These are phyloP conservation scores for Eulacestoma nigropectus DNA, from an alignment of 2,113 vertebrate species.

Conservation along the genomic window DNA sequence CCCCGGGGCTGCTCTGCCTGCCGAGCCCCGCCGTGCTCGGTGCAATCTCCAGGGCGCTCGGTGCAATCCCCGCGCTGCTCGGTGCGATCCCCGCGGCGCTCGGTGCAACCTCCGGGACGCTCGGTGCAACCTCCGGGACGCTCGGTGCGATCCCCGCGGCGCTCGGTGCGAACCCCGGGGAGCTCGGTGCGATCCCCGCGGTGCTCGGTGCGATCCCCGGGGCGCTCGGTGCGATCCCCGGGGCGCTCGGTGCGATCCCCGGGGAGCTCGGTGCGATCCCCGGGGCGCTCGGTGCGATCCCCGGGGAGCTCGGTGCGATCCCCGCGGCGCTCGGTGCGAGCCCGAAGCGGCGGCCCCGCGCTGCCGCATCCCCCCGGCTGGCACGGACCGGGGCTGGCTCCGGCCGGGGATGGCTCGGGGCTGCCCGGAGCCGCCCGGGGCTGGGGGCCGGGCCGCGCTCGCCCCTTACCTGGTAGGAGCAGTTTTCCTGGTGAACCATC, in stretches of 20 bases:
- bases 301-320: no score
- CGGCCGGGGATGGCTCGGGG: not conserved
- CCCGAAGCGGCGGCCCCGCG: not conserved
- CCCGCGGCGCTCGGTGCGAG: rapidly evolving
- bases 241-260: no score
- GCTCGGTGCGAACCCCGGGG: rapidly evolving
- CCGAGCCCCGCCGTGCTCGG: not conserved
- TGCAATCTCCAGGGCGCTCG: rapidly evolving
- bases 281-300: not conserved
- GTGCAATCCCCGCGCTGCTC: no score
- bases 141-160: not conserved
- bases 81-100: not conserved
- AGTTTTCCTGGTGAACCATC: slow-evolving; percentile 96
- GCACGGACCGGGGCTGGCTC: not conserved
- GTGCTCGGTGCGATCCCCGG: not conserved
- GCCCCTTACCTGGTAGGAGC: slow-evolving; percentile 85
- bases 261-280: rapidly evolving
- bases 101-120: rapidly evolving
- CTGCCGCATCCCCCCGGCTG: not conserved
- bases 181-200: not conserved
- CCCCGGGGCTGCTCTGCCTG: not conserved
- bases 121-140: no score
- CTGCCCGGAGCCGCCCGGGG: not conserved
- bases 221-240: rapidly evolving
- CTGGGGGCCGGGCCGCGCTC: not conserved